Percentiles rank a stretch among this genome's conserved stretches.
Conservation (phyloP, 2,888 invertebrate genomes). For the Drosophila koepferae region DNA sequence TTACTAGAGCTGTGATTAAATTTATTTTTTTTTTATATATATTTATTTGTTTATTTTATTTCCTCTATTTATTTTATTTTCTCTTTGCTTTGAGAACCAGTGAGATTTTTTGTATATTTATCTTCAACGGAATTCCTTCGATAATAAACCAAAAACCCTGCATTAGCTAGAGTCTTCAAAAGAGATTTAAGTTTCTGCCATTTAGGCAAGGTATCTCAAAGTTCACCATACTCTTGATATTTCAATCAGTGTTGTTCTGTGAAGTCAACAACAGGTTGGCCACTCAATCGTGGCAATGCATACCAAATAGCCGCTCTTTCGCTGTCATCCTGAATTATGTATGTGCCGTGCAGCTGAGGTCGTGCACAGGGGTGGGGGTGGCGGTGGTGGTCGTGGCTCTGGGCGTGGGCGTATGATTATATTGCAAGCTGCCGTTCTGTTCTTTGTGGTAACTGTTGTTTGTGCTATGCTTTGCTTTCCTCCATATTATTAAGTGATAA, state of each 20-base stretch:
- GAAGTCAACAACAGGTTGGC: constrained; percentile 48
- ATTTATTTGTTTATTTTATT: too few relatives aligned
- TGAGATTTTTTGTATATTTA: too few relatives aligned
- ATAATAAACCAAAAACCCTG: neutral
- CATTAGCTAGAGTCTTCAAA: neutral
- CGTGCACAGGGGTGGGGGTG: neutral
- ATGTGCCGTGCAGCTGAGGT: neutral
- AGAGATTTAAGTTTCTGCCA: neutral
- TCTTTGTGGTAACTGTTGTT: constrained; percentile 26
- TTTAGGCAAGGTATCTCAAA: neutral
- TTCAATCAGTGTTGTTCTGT: constrained; percentile 17
- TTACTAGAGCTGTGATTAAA: too few relatives aligned
- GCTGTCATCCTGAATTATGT: constrained; percentile 14
- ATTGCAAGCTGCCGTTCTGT: constrained; percentile 19
- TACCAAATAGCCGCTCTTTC: constrained; percentile 30
- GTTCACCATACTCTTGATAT: neutral
- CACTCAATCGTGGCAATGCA: constrained; percentile 20
- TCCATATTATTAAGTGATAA: constrained; percentile 40
- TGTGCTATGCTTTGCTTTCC: constrained; percentile 9
- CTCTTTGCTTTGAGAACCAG: too few relatives aligned
- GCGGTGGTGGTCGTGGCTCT: neutral
- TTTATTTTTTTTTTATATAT: too few relatives aligned
- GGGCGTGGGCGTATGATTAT: constrained; percentile 1
- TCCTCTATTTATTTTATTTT: too few relatives aligned
- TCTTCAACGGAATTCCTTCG: too few relatives aligned